Evolutionary conservation across 2,888 invertebrate species (phyloP).

Genomic region (Zootermopsis nevadensis): DNA sequence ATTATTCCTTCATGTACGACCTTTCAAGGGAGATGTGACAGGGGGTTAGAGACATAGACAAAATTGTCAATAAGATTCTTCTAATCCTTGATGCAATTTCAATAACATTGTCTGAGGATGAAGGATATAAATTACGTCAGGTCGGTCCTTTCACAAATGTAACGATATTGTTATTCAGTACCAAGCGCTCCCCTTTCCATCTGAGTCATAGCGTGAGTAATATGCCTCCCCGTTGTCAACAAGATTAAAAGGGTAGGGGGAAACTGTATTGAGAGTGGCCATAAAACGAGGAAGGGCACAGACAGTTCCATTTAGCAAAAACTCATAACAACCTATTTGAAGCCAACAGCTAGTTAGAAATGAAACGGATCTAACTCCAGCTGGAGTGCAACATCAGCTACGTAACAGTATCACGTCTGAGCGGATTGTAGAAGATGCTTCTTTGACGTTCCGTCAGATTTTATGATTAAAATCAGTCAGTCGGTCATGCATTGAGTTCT

Average conservation of each 20-base stretch:
- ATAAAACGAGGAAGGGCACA: neutral
- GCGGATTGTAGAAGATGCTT: too few relatives aligned
- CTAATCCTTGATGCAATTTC: neutral
- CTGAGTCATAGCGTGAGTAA: constrained; percentile 2
- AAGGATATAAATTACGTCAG: neutral
- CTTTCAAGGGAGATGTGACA: too few relatives aligned
- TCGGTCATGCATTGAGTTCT: too few relatives aligned
- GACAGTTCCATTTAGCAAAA: neutral
- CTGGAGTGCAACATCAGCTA: neutral
- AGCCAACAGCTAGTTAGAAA: neutral
- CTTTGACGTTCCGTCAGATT: too few relatives aligned
- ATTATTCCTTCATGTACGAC: too few relatives aligned
- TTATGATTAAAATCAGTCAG: too few relatives aligned
- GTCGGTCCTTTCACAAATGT: neutral
- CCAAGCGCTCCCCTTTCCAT: neutral
- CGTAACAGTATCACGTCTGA: neutral
- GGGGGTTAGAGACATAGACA: too few relatives aligned
- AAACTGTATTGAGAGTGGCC: neutral
- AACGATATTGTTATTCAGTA: neutral
- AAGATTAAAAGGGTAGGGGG: neutral
- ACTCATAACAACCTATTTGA: neutral
- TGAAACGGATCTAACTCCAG: neutral
- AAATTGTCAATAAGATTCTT: too few relatives aligned
- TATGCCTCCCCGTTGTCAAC: neutral
- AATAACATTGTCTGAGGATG: neutral